Percentiles rank a stretch among this genome's conserved stretches.
phyloP scores from a whole-genome alignment of 37 sponge, comb jelly and placozoan genomes.

The Aphrocallistes beatrix region DNA sequence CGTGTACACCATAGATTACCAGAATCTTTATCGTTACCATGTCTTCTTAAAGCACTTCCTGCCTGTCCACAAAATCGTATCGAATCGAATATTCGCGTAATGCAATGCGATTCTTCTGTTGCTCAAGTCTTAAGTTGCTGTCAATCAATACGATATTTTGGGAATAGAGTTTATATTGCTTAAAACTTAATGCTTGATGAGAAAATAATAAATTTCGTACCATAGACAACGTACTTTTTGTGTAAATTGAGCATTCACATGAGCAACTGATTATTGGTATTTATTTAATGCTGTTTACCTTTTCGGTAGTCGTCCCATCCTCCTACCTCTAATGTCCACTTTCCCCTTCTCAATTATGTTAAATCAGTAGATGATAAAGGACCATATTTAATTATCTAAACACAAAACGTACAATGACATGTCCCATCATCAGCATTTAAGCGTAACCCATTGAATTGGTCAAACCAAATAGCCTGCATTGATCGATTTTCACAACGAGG shows the following conservation, averaged over 20 bases:
- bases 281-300: slow-evolving; percentile 18
- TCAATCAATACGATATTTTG: slow-evolving; percentile 11
- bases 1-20: slow-evolving; percentile 9
- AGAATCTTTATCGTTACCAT: not conserved
- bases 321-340: slow-evolving; percentile 4
- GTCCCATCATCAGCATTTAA: slow-evolving; percentile 12
- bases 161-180: slow-evolving; percentile 7
- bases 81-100: slow-evolving; percentile 1
- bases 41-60: not conserved
- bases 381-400: not conserved
- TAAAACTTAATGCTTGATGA: slow-evolving; percentile 12
- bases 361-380: slow-evolving; percentile 3
- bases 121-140: slow-evolving; percentile 14
- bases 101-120: slow-evolving; percentile 14
- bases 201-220: not conserved
- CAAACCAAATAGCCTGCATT: slow-evolving; percentile 11
- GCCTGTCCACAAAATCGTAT: not conserved
- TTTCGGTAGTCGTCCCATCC: slow-evolving; percentile 19
- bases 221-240: slow-evolving; percentile 9
- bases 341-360: slow-evolving; percentile 12
- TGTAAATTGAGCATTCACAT: slow-evolving; percentile 14
- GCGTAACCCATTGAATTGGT: not conserved
- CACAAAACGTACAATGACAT: not conserved
- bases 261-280: slow-evolving; percentile 13
- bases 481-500: slow-evolving; percentile 14